A percentile compares a stretch with the other conserved stretches of the same genome.
These are phyloP conservation scores for Ctenosaura bakeri DNA, from an alignment of 2,797 vertebrate genomes.

Conservation along the genomic window DNA sequence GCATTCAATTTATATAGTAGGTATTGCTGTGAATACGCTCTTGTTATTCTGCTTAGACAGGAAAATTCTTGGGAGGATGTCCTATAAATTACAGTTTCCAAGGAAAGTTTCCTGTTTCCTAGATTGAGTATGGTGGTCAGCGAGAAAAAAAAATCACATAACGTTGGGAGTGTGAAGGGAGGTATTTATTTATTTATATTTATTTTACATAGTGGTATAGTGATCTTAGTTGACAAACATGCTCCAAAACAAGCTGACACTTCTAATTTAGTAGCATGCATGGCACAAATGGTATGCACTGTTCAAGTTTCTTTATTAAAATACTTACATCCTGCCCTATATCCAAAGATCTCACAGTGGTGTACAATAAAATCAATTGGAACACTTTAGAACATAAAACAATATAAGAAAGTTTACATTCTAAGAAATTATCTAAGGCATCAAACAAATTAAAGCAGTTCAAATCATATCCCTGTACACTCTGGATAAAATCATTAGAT, in stretches of 20 bases:
- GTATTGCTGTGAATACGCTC: background rate
- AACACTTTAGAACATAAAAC: too few species aligned
- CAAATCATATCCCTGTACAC: too few species aligned
- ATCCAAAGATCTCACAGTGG: too few species aligned
- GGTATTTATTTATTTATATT: background rate
- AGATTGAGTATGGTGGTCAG: background rate
- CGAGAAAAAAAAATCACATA: background rate
- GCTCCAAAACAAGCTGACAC: background rate
- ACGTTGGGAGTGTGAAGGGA: background rate
- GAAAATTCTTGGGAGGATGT: too few species aligned
- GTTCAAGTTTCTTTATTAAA: too few species aligned
- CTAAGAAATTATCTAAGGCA: too few species aligned
- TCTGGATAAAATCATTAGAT: too few species aligned
- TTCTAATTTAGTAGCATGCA: background rate
- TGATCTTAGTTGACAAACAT: background rate
- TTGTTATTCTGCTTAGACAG: background rate
- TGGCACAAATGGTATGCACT: too few species aligned
- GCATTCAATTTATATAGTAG: background rate
- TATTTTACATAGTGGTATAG: background rate
- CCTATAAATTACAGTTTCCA: background rate
- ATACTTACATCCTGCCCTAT: too few species aligned
- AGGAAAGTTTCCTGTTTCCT: background rate
- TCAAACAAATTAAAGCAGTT: too few species aligned
- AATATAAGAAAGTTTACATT: too few species aligned
- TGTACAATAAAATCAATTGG: too few species aligned